These are phyloP conservation scores for Aricia agestis DNA, from an alignment of 1,140 invertebrate species.

Conservation along the genomic window DNA sequence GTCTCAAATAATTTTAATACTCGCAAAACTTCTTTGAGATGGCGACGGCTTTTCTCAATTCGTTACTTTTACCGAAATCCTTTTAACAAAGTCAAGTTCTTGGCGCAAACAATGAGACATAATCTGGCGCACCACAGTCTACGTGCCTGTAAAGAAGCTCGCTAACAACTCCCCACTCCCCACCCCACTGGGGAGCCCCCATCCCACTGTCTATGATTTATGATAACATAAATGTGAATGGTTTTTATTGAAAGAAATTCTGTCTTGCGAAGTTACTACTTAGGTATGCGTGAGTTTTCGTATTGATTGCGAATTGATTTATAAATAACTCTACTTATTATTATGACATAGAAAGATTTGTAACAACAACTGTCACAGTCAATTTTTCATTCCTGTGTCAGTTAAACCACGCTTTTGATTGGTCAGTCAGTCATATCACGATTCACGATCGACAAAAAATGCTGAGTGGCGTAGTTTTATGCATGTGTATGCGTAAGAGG, in stretches of 20 bases:
- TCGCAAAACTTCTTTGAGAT: not conserved
- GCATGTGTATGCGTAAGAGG: no score
- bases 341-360: no score
- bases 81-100: conserved; percentile 13
- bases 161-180: not conserved
- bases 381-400: no score
- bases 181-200: not conserved
- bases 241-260: conserved; percentile 5
- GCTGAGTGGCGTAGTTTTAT: no score
- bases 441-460: no score
- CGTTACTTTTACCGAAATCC: conserved; percentile 14
- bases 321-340: not conserved
- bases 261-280: not conserved
- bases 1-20: not conserved
- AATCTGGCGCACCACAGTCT: conserved; percentile 10
- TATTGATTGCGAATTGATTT: not conserved
- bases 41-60: not conserved
- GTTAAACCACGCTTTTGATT: no score
- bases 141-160: conserved; percentile 11
- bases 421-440: no score
- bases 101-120: conserved; percentile 16
- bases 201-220: conserved; percentile 11
- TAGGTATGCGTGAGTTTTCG: not conserved
- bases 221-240: conserved; percentile 13
- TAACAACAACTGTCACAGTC: no score